Base-by-base conservation (phyloP, 92 coral and sea anemone species). In the Porites divaricata region DNA sequence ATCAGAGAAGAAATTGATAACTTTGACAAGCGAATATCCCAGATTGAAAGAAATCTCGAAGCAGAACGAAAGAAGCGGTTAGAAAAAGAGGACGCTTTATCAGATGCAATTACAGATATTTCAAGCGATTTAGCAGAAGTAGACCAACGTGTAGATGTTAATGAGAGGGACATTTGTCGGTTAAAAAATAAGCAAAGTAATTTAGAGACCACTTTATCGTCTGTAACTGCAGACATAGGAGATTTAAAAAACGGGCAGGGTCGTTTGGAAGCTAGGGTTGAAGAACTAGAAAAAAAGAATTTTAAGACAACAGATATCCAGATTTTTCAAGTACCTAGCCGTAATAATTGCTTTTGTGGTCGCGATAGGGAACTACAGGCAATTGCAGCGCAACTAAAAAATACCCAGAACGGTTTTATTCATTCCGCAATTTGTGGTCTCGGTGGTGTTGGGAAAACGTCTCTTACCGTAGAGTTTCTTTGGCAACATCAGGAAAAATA, bases 361-460 rank as follows among this genome's bases (percentile, higher is more conserved):
- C 93, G 97, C 52, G 72, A 14, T 19, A 75, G 67, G 52, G 95
- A 93, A 79, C 77, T 93, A 71, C 62, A 72, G 0, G 10, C 56
- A 45, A 74, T 93, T 49, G 85, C 68, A 28, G 20, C 70, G 69
- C 91, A 72, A 9, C 16, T 80, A 4, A 85, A 84, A 56, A 70
- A 48, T 12, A 63, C 54, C 51, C 70, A 8, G 19, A 45, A 63
- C 13, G 82, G 77, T 64, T 93, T 90, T 54, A 65, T 28, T 22
- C 58, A 86, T 17, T 76, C 93, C 14, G 92, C 89, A 11, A 75
- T 95, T 65, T 92, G 91, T 68, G 98, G 98, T 41, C 92, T 95
- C 13, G 98, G 98, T 2, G 98, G 97, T 64, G 89, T 89, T 2
- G 98, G 98, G 1, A 95, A 95, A 78, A 93, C 98, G 6, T 91